Base-by-base conservation (phyloP, 2,888 invertebrate genomes). In the Cantharis rustica region DNA sequence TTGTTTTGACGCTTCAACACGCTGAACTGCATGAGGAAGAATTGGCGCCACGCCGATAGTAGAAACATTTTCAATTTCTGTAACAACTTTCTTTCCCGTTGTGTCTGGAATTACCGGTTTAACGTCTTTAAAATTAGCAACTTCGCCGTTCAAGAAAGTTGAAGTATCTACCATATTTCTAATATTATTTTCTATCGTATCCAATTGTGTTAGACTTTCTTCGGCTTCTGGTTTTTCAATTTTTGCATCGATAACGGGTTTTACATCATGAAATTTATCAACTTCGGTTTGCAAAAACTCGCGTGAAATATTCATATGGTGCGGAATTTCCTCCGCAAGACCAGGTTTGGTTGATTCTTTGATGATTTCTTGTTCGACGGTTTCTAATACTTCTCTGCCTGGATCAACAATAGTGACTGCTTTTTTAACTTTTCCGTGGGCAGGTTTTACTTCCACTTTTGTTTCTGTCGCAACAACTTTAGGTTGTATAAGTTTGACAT, bases 131-230 rank as follows among this genome's bases (percentile, higher is more conserved):
- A 80, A 80, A n/a, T 75, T 71, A 75, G 72, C 73, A 63, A 85
- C 77, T 82, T 86, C 85, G 64, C 82, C 80, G 31, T 78, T 70
- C n/a, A 85, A 69, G 64, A 85, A 85, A n/a, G 83, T 79, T 62
- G 78, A 80, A 3, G 83, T 83, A 10, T 81, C 79, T 7, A n/a
- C 26, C 27, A 68, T 16, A 26, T 68, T 68, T 20, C 10, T 68
- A 16, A 26, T 26, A 2, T 9, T n/a, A 10, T 16, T 11, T 16
- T 20, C 31, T 16, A 68, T 27, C 7, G 68, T 3, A n/a, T 47
- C n/a, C 47, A 47, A 47, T 47, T 47, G 47, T n/a, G 15, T 9
- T 31, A 16, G 31, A 10, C 16, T 16, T n/a, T 15, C 68, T 27
- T 15, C 10, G 7, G 7, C 9, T 69, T 31, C 20, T 15, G 26